A percentile compares a stretch with the other conserved stretches of the same genome.
phyloP scores from a whole-genome alignment of 2,797 vertebrate species.

The Petrocephalus sullivani region DNA sequence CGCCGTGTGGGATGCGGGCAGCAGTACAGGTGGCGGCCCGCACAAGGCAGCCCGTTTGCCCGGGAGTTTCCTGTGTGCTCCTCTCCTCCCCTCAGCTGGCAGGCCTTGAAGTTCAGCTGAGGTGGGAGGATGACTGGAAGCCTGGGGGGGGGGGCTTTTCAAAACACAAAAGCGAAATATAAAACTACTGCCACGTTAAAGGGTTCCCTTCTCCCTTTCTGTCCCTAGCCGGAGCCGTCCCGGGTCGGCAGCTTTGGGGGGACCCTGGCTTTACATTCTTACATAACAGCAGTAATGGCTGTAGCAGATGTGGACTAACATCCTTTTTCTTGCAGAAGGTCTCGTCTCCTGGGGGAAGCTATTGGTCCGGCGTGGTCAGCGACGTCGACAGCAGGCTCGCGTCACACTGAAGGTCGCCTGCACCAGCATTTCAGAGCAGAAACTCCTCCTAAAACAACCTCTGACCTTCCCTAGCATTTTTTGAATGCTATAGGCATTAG shows the following conservation, averaged over 20 bases:
- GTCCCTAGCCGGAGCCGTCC: background rate
- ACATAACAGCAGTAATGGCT: background rate
- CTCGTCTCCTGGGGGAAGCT: background rate
- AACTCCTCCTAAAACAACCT: background rate
- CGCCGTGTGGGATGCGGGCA: background rate
- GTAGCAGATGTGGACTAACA: no score
- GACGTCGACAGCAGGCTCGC: background rate
- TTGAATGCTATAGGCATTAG: background rate
- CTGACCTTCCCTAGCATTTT: background rate
- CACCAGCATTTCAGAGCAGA: background rate
- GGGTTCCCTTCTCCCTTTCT: background rate
- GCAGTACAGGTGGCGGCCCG: background rate
- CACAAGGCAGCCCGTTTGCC: background rate
- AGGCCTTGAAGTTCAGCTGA: conserved; percentile 24
- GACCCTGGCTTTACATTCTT: background rate
- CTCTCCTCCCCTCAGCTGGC: conserved; percentile 13
- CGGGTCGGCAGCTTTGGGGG: background rate
- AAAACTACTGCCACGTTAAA: conserved; percentile 8
- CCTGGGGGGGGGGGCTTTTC: background rate
- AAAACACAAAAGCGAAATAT: background rate
- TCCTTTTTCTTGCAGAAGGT: background rate
- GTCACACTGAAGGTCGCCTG: background rate
- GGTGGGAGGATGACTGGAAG: background rate
- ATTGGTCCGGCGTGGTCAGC: background rate
- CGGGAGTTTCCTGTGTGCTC: background rate